Percentiles rank a stretch among this genome's conserved stretches.
Conservation (phyloP, 2,113 vertebrate species). For the Lasiurus cinereus region DNA sequence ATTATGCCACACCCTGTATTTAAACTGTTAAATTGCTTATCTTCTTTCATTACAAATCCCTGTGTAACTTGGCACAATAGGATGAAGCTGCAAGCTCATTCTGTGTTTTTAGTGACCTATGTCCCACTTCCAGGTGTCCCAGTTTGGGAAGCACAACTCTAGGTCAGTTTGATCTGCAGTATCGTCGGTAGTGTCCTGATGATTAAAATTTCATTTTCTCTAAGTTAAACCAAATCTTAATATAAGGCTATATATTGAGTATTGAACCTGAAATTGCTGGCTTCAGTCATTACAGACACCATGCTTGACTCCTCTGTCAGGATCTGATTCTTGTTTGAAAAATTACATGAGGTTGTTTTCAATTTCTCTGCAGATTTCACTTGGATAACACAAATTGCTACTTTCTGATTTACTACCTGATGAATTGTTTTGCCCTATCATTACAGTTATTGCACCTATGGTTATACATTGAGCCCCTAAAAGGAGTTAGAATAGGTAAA, state of each 20-base stretch:
- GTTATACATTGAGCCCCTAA: neutral
- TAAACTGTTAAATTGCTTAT: neutral
- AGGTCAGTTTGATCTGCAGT: neutral
- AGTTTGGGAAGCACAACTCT: neutral
- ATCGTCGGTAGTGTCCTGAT: neutral
- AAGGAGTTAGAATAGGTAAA: neutral
- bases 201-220: constrained; percentile 33
- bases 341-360: constrained; percentile 45
- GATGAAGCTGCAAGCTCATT: neutral
- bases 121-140: neutral
- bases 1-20: neutral
- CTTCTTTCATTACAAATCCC: neutral
- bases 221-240: constrained; percentile 46
- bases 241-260: neutral
- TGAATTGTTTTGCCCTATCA: neutral
- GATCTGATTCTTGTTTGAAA: constrained; percentile 44
- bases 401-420: neutral
- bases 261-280: constrained; percentile 31
- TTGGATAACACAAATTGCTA: constrained; percentile 34
- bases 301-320: neutral
- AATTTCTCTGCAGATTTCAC: constrained; percentile 37
- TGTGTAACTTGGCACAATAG: neutral
- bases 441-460: neutral
- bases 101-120: neutral
- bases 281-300: neutral